Conservation (phyloP, 2,888 invertebrate species). For the Dermolepida albohirtum region DNA sequence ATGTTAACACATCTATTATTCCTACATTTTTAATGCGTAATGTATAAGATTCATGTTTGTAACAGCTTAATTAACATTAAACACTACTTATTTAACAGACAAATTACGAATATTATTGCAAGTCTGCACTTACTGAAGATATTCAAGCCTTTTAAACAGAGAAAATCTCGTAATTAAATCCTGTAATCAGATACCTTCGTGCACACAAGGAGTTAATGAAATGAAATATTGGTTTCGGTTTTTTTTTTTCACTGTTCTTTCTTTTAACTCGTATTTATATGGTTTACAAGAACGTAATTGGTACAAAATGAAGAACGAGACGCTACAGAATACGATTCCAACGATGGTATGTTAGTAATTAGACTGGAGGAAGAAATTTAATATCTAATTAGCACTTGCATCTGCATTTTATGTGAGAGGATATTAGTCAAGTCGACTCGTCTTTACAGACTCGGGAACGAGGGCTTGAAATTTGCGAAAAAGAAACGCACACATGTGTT, state of each 20-base stretch:
- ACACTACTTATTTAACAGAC: too few species aligned
- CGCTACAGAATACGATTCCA: constrained; percentile 13
- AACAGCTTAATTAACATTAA: too few species aligned
- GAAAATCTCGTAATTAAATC: constrained; percentile 32
- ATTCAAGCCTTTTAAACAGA: too few species aligned
- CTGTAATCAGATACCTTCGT: constrained; percentile 31
- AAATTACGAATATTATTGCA: too few species aligned
- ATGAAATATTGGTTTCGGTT: constrained; percentile 38
- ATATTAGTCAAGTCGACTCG: constrained; percentile 47
- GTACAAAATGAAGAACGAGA: constrained; percentile 35
- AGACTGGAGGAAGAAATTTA: constrained; percentile 50
- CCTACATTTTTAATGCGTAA: too few species aligned
- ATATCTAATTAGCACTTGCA: constrained; percentile 55
- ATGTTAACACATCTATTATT: too few species aligned
- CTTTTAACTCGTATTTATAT: constrained; percentile 19
- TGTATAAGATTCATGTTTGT: too few species aligned
- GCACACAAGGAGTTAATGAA: constrained; percentile 37
- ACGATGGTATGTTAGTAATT: constrained; percentile 41
- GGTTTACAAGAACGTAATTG: constrained; percentile 40
- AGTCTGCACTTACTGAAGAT: too few species aligned
- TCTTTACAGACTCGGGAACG: constrained; percentile 8
- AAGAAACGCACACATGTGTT: constrained; percentile 44
- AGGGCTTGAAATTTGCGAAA: constrained; percentile 6
- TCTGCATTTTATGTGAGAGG: constrained; percentile 53
- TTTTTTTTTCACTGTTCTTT: constrained; percentile 12